Evolutionary conservation across 2,797 vertebrate genomes (phyloP), one percentile per base, ranked within the genome.

Genomic region (Leptoclinus maculatus): DNA sequence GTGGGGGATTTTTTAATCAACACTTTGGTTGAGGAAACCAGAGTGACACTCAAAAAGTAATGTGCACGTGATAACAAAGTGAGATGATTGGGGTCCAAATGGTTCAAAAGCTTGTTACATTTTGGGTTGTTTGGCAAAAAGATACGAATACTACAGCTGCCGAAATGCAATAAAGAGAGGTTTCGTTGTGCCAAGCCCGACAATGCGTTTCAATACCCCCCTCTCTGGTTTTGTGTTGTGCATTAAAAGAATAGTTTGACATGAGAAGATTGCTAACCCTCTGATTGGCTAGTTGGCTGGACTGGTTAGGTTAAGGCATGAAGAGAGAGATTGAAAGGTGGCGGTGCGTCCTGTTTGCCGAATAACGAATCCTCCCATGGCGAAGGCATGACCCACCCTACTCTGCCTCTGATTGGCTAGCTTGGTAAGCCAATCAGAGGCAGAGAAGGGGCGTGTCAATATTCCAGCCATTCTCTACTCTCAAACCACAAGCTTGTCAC

Each of bases 1-100:
- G 1, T 9, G 51, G 64, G 71, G 63, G 76, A 58, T 41, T 16
- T 83, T 85, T 82, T 78, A 87, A 91, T 88, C 49, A 77, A 74
- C 32, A 32, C 5, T 32, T 32, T 32, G 32, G 70, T 64, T 32
- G 53, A 74, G 34, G 34, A 64, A 71, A 47, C 19, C 38, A n/a
- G 34, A 73, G 62, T 66, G 66, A 74, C 56, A 32, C 47, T 49
- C 36, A 65, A 76, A 56, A 76, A 78, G 21, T 13, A 70, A 73
- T 79, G 43, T 68, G 34, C 27, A 7, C 17, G 19, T 3, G 76
- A 70, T 41, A 68, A 72, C 14, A 25, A 16, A 51, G 1, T 34
- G 39, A 45, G 29, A 74, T 54, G 49, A 76, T 66, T 38, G 45
- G 0, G 12, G 16, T 58, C 7, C 66, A 70, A 66, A 45, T 65